Evolutionary conservation across 2,113 vertebrate genomes (phyloP).

Genomic region (Gorsachius goisagi): DNA sequence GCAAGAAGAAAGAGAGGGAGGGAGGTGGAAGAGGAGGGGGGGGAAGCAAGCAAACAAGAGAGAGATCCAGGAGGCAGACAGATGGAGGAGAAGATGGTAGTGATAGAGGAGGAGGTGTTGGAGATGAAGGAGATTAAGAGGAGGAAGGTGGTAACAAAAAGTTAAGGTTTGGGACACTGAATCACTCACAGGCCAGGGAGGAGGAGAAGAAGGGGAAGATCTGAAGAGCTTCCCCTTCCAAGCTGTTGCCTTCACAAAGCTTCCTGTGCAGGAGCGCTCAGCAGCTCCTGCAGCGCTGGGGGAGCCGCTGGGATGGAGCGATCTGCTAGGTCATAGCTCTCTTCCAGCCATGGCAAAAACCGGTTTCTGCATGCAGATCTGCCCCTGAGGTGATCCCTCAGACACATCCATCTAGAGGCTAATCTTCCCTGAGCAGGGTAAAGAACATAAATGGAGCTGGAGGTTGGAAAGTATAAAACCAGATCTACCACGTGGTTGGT

Average conservation of each 20-base stretch:
- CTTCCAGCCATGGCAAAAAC: conserved; percentile 69
- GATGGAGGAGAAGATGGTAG: conserved; percentile 69
- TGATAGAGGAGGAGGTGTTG: conserved; percentile 72
- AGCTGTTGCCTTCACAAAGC: conserved; percentile 75
- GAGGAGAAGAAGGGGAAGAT: conserved; percentile 59
- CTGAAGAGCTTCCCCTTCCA: conserved; percentile 67
- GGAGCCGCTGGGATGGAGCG: conserved; percentile 50
- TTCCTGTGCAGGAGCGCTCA: conserved; percentile 63
- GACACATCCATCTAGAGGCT: conserved; percentile 76
- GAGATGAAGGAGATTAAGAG: conserved; percentile 68
- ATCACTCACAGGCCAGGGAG: conserved; percentile 76
- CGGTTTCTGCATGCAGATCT: conserved; percentile 62
- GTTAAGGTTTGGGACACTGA: conserved; percentile 79
- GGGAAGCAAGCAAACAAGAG: conserved; percentile 10
- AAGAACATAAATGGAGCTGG: conserved; percentile 74
- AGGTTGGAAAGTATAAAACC: conserved; percentile 79
- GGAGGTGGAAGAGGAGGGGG: conserved; percentile 55
- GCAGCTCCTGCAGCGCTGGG: conserved; percentile 51
- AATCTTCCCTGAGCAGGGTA: conserved; percentile 67
- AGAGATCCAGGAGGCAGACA: conserved; percentile 56
- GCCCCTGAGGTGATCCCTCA: conserved; percentile 69
- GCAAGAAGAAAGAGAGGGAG: conserved; percentile 54
- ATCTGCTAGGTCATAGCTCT: conserved; percentile 60
- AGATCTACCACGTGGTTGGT: conserved; percentile 81
- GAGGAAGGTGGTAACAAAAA: conserved; percentile 78